Evolutionary conservation across 2,888 invertebrate species (phyloP).

Genomic region (Zhuqinia jingwanae): DNA sequence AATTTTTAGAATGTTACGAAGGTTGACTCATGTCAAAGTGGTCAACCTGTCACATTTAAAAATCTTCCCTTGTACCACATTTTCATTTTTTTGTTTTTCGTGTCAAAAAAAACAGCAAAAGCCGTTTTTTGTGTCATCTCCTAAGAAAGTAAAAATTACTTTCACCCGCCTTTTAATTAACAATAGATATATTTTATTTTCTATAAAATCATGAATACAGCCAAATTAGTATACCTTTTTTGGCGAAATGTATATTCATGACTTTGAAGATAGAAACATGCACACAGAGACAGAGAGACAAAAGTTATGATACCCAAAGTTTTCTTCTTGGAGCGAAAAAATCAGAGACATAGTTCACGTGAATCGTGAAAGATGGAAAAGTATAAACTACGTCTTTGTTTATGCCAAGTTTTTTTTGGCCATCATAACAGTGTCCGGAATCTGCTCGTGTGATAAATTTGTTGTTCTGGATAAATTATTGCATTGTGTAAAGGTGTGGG

Average conservation of each 20-base stretch:
- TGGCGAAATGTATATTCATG: background rate
- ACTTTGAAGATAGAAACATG: background rate
- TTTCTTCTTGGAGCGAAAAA: too few relatives aligned
- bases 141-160: constrained; percentile 43
- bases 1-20: background rate
- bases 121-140: constrained; percentile 4
- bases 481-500: constrained; percentile 47
- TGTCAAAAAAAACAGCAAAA: background rate
- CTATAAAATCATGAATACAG: background rate
- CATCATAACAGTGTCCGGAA: too few relatives aligned
- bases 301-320: constrained; percentile 8
- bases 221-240: background rate
- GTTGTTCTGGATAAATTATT: background rate
- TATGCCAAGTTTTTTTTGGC: too few relatives aligned
- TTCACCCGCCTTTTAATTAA: constrained; percentile 20
- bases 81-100: background rate
- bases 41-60: background rate
- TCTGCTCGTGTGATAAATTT: too few relatives aligned
- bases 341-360: too few relatives aligned
- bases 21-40: constrained; percentile 8
- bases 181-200: background rate
- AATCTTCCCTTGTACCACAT: constrained; percentile 20
- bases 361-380: too few relatives aligned
- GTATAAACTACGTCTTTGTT: too few relatives aligned
- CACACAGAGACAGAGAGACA: background rate